A percentile compares a stretch with the other conserved stretches of the same genome.
phyloP scores from a whole-genome alignment of 2,888 invertebrate species.

The Acanthosepion pharaonis region DNA sequence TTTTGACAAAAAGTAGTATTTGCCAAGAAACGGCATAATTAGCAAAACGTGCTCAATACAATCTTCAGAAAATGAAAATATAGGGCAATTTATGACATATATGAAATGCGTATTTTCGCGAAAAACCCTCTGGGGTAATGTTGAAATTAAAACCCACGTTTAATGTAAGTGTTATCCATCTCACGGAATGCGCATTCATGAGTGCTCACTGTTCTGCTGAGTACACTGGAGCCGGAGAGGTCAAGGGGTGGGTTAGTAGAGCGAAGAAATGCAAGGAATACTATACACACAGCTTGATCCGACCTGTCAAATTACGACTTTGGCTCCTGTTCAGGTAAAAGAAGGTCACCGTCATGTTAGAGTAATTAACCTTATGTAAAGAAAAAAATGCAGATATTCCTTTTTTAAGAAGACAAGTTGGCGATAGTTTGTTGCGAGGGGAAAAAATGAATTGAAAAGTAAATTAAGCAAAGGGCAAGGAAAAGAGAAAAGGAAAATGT shows the following conservation, averaged over 20 bases:
- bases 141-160: neutral
- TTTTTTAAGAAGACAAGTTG: neutral
- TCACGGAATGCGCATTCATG: neutral
- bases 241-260: neutral
- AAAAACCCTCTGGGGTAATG: neutral
- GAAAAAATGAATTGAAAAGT: too few species aligned
- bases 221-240: neutral
- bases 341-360: neutral
- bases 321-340: neutral
- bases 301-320: neutral
- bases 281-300: neutral
- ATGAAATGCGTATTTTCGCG: neutral
- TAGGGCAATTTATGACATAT: too few species aligned
- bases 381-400: neutral
- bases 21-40: too few species aligned
- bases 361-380: neutral
- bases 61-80: too few species aligned
- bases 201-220: neutral
- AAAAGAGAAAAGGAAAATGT: too few species aligned
- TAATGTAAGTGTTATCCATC: neutral
- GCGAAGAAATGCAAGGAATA: neutral
- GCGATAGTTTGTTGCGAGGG: neutral
- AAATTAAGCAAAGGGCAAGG: too few species aligned
- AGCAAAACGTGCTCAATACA: too few species aligned
- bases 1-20: too few species aligned